These are phyloP conservation scores for Cheilosia pagana DNA, from an alignment of 2,888 invertebrate genomes.

Conservation along the genomic window DNA sequence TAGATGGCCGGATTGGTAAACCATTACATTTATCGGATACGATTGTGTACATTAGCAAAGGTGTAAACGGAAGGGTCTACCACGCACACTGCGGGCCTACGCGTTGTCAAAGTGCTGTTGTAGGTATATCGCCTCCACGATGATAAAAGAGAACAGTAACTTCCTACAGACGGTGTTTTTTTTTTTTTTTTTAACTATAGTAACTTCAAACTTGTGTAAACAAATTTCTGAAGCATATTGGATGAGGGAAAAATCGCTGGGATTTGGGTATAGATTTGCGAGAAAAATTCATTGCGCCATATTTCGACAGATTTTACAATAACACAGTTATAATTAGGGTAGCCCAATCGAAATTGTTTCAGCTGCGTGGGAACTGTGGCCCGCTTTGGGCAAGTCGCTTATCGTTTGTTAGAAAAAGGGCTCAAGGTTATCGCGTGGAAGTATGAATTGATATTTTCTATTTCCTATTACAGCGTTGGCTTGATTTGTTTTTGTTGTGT, in stretches of 20 bases:
- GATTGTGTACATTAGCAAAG: constrained; percentile 49
- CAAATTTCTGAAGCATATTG: constrained; percentile 16
- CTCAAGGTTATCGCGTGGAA: constrained; percentile 17
- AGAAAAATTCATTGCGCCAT: neutral
- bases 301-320: constrained; percentile 29
- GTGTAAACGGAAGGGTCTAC: constrained; percentile 63
- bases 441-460: no score
- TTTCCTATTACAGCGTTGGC: neutral
- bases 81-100: constrained; percentile 59
- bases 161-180: constrained; percentile 30
- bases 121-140: constrained; percentile 26
- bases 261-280: no score
- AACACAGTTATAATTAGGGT: constrained; percentile 38
- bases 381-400: neutral
- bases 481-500: no score
- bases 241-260: no score
- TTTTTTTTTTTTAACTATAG: neutral
- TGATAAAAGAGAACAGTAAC: constrained; percentile 41
- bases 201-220: constrained; percentile 53
- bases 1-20: constrained; percentile 5
- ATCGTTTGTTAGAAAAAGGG: constrained; percentile 3
- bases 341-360: neutral
- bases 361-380: neutral
- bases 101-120: constrained; percentile 37
- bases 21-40: constrained; percentile 43